Percentiles rank a stretch among this genome's conserved stretches.
Conservation (phyloP, 2,113 vertebrate species). For the Piprites chloris region DNA sequence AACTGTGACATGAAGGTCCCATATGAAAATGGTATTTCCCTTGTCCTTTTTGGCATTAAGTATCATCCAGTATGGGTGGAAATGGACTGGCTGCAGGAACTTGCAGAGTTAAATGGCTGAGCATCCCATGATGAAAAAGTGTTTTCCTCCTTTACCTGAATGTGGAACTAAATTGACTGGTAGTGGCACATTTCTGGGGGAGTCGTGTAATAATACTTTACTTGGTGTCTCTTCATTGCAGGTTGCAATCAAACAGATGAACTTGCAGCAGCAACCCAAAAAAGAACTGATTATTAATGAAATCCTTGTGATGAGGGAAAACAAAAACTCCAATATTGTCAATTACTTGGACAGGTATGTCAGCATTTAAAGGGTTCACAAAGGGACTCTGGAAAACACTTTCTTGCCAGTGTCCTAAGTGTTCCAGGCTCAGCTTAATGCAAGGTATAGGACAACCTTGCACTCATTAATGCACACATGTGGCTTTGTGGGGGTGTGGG, state of each 20-base stretch:
- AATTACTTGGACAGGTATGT: slow-evolving; percentile 97
- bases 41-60: neutral
- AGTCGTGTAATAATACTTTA: neutral
- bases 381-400: neutral
- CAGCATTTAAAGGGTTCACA: neutral
- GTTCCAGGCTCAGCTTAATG: neutral
- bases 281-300: slow-evolving; percentile 98
- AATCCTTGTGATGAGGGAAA: slow-evolving; percentile 99
- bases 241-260: slow-evolving; percentile 99
- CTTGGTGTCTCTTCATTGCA: slow-evolving; percentile 49
- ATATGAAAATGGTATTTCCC: neutral
- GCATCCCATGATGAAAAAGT: neutral
- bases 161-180: rapidly evolving
- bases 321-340: slow-evolving; percentile 97
- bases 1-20: neutral
- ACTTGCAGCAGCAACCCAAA: slow-evolving; percentile 96
- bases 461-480: neutral
- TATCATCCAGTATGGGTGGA: neutral
- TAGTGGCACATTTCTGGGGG: neutral
- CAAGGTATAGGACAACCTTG: neutral
- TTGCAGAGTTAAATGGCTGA: neutral
- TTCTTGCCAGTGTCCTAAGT: neutral
- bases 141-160: neutral
- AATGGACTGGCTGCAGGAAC: neutral
- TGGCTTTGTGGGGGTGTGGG: neutral